These are phyloP conservation scores for Cyanocitta stelleri DNA, from an alignment of 2,113 vertebrate genomes.

Conservation along the genomic window DNA sequence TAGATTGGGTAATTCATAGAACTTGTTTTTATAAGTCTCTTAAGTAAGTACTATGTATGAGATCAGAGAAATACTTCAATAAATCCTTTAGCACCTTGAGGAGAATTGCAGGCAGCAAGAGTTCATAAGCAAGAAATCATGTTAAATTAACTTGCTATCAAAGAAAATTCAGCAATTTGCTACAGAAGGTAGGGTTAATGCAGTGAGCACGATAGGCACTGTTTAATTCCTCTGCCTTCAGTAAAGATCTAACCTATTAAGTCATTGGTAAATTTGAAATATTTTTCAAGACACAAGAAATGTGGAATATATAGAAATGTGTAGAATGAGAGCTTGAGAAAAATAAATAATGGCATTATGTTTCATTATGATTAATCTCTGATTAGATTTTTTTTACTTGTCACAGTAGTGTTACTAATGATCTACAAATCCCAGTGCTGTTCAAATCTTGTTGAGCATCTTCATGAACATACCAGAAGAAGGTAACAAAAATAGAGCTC, in stretches of 20 bases:
- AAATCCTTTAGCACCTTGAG: background rate
- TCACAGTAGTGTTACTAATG: background rate
- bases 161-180: background rate
- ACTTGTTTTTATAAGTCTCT: background rate
- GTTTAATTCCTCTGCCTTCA: background rate
- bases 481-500: background rate
- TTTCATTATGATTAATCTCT: background rate
- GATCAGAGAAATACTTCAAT: constrained; percentile 11
- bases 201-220: background rate
- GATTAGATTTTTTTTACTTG: background rate
- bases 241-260: background rate
- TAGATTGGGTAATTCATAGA: background rate
- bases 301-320: background rate
- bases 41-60: background rate
- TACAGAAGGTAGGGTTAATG: background rate
- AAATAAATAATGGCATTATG: background rate
- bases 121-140: background rate
- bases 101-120: background rate
- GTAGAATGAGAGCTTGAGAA: background rate
- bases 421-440: background rate
- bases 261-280: background rate
- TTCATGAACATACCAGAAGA: background rate
- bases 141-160: background rate
- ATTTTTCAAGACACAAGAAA: background rate
- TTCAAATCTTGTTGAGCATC: background rate